Conservation (phyloP, 2,797 vertebrate genomes). For the Hemibagrus guttatus region DNA sequence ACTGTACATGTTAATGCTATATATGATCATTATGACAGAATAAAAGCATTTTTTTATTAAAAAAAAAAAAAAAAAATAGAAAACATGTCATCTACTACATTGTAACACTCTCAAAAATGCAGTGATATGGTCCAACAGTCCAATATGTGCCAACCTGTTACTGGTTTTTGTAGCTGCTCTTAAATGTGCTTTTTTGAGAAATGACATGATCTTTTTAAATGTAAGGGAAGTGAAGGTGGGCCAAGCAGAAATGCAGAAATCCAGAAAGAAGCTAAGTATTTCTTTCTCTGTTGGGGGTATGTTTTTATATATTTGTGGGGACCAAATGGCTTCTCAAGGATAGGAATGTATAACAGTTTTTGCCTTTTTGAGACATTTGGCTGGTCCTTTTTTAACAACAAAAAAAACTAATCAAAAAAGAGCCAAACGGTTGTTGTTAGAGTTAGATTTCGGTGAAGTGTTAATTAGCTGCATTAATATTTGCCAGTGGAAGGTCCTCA, state of each 20-base stretch:
- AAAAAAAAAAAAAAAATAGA: neutral
- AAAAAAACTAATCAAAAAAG: neutral
- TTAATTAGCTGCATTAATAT: neutral
- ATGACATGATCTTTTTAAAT: neutral
- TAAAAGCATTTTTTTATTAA: neutral
- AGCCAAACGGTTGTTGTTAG: neutral
- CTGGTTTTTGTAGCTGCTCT: neutral
- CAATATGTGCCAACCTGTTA: neutral
- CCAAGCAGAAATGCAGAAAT: conserved; percentile 7
- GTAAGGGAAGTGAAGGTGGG: neutral
- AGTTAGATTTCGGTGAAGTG: neutral
- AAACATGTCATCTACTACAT: neutral
- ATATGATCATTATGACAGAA: neutral
- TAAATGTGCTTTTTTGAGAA: conserved; percentile 6
- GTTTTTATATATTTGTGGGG: neutral
- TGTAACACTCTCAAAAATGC: neutral
- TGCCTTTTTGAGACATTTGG: neutral
- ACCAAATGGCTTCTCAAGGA: neutral
- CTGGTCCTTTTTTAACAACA: neutral
- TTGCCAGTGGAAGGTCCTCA: neutral
- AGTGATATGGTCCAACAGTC: neutral
- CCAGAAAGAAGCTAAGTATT: neutral
- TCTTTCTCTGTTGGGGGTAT: neutral
- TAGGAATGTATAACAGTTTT: neutral
- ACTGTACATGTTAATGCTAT: neutral